Conservation (phyloP, 2,888 invertebrate species). For the Halictus quadricinctus region DNA sequence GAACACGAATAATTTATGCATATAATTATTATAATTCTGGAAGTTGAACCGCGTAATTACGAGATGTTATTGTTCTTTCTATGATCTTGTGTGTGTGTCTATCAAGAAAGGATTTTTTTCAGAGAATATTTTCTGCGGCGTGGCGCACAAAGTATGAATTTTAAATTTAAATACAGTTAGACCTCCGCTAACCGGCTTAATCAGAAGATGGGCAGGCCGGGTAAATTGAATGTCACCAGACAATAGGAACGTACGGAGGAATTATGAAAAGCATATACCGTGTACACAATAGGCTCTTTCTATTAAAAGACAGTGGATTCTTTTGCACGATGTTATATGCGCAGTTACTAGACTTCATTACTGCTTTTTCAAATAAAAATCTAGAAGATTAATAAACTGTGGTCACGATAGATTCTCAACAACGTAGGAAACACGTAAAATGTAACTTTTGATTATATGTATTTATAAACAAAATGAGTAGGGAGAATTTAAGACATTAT, state of each 20-base stretch:
- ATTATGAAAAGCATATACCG: constrained; percentile 3
- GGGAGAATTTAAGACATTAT: too few species aligned
- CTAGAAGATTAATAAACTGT: neutral
- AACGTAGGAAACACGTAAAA: neutral
- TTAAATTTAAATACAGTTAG: neutral
- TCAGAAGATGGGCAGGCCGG: neutral
- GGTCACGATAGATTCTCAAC: neutral
- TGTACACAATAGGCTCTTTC: neutral
- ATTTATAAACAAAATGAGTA: too few species aligned
- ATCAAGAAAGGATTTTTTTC: neutral
- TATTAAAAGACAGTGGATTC: neutral
- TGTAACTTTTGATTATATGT: too few species aligned
- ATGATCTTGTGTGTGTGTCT: neutral
- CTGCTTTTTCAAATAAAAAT: neutral
- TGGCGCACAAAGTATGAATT: neutral
- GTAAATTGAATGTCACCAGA: constrained; percentile 4
- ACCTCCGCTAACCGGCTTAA: neutral
- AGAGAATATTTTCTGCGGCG: neutral
- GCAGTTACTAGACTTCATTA: neutral
- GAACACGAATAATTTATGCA: neutral
- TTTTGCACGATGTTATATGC: neutral
- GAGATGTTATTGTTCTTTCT: neutral
- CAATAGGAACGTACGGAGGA: constrained; percentile 3
- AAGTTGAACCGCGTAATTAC: neutral
- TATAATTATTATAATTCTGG: neutral